Percentiles rank a stretch among this genome's conserved stretches.
phyloP scores from a whole-genome alignment of 2,888 invertebrate species.

The Pammene fasciana region DNA sequence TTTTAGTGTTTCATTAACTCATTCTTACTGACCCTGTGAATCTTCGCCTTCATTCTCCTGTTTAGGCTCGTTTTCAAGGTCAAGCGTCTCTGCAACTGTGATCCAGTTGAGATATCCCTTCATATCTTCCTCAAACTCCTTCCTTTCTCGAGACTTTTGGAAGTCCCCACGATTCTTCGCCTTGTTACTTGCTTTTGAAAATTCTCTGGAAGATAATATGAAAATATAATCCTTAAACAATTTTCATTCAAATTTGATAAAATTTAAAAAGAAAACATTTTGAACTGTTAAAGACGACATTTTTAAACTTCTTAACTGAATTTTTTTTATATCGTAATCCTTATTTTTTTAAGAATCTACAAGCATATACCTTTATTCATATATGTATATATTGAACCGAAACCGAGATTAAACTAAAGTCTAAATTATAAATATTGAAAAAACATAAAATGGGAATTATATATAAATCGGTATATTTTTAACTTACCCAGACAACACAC shows the following conservation, averaged over 20 bases:
- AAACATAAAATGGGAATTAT: too few relatives aligned
- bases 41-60: slow-evolving; percentile 88
- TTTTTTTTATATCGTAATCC: too few relatives aligned
- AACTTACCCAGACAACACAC: slow-evolving; percentile 98
- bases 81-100: slow-evolving; percentile 99
- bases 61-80: slow-evolving; percentile 93
- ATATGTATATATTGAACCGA: too few relatives aligned
- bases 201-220: slow-evolving; percentile 88
- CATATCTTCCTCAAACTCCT: slow-evolving; percentile 98
- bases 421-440: too few relatives aligned
- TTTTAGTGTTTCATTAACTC: too few relatives aligned
- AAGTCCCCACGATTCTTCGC: slow-evolving; percentile 99
- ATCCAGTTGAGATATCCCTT: slow-evolving; percentile 99
- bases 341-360: too few relatives aligned
- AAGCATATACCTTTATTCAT: too few relatives aligned
- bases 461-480: not conserved
- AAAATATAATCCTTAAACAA: not conserved
- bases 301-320: too few relatives aligned
- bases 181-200: slow-evolving; percentile 99
- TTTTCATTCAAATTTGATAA: too few relatives aligned
- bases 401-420: too few relatives aligned
- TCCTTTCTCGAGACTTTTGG: slow-evolving; percentile 98
- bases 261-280: too few relatives aligned
- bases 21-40: slow-evolving; percentile 60
- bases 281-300: too few relatives aligned